Base-by-base conservation (phyloP, 2,797 vertebrate species). In the Chaenodraco wilsoni region DNA sequence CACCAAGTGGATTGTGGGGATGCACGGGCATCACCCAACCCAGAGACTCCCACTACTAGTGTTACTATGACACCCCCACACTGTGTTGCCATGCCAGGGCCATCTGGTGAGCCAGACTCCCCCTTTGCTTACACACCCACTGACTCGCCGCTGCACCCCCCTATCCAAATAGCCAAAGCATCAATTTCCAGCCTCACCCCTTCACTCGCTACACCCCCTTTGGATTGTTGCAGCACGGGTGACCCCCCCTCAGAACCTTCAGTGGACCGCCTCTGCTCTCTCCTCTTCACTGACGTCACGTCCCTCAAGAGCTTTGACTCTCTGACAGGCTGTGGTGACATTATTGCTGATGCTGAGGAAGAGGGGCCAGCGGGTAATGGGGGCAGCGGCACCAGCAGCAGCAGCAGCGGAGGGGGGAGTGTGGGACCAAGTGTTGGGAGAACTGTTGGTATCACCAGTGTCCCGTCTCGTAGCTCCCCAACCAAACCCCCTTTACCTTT, bases 261-360 rank as follows among this genome's bases (percentile, higher is more conserved):
- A 4, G 95, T 96, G 85, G 96, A 96, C 87, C 94, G 94, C 75
- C 88, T 95, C 63, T 98, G 97, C 92, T 96, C 97, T 83, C 93
- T 99, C 91, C 94, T 99, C 93, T 99, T 99, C 92, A 97, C 95
- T 76, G 98, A 99, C 88, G 98, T 99, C 94, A 98, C 98, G 80
- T 99, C 98, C 84, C 95, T 99, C 83, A 99, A 99, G 95, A 99
- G 98, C 95, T 99, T 99, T 88, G 98, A 99, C 95, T 99, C 98
- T 86, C 95, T 99, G 90, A 99, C 98, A 51, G 98, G 98, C 89
- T 99, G 98, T 50, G 98, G 98, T 75, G 98, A 99, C 94, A 98
- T 99, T 94, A 99, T 98, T 84, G 98, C 98, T 37, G 98, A 99
- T 85, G 95, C 90, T 5, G 98, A 99, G 44, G 98, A 98, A 45